Conservation (phyloP, 1,140 invertebrate species). For the Drosophila pseudoobscura region DNA sequence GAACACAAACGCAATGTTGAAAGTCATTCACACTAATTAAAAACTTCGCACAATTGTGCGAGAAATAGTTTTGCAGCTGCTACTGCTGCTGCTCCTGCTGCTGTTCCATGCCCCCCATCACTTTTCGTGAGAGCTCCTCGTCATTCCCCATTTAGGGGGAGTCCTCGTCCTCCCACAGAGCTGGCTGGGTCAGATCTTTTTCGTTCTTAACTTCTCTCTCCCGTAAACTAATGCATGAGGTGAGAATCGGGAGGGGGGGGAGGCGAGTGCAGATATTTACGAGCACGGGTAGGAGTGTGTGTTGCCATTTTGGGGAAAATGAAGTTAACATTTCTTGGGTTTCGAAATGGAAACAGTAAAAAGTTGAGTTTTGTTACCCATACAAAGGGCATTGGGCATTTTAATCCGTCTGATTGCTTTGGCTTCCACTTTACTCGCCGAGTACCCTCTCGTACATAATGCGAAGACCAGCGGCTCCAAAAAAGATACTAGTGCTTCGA, state of each 20-base stretch:
- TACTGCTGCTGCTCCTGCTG: too few species aligned
- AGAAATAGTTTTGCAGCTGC: conserved; percentile 79
- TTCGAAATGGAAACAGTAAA: conserved; percentile 27
- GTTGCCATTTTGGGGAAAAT: conserved; percentile 19
- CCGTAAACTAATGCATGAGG: conserved; percentile 30
- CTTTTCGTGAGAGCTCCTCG: not conserved
- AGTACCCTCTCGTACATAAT: too few species aligned
- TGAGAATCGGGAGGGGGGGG: conserved; percentile 1
- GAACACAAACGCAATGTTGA: conserved; percentile 68
- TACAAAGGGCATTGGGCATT: not conserved
- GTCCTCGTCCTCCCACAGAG: not conserved
- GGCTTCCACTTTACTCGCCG: too few species aligned
- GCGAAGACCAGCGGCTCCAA: too few species aligned
- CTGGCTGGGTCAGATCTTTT: conserved; percentile 46
- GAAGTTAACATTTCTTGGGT: conserved; percentile 24
- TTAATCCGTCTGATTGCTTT: too few species aligned
- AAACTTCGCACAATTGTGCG: conserved; percentile 81
- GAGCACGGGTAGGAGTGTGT: too few species aligned
- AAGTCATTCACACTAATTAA: conserved; percentile 83
- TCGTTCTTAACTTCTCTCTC: conserved; percentile 36
- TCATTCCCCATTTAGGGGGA: not conserved
- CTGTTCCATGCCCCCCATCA: conserved; percentile 15
- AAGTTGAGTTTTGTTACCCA: conserved; percentile 15
- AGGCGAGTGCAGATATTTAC: not conserved
- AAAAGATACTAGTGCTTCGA: too few species aligned